Base-by-base conservation (phyloP, 2,113 vertebrate species). In the Caranx ignobilis region DNA sequence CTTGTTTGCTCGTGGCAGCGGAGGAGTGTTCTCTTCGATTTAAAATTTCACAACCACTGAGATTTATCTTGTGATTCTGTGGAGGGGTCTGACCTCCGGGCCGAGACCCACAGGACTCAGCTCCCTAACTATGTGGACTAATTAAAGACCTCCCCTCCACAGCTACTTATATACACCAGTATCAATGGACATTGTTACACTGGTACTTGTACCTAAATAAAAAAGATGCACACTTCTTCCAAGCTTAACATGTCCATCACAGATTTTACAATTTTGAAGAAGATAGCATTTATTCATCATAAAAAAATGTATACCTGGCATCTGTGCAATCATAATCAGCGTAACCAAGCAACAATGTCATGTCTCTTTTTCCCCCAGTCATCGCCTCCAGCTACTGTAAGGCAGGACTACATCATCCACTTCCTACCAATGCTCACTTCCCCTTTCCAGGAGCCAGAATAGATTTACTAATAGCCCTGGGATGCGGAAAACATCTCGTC, bases 401-500 rank as follows among this genome's bases (percentile, higher is more conserved):
- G 2, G 45, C 52, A 37, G 47, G 32, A 56, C 74, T 61, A 71
- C 71, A 81, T 88, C 82, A 83, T 85, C 79, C 77, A 72, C 83
- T 77, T 90, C 84, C 76, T 78, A 85, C 73, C 81, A 86, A 86
- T 67, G 67, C 60, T 84, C 74, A 74, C 82, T 87, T 90, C 87
- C 90, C 52, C 57, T 88, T 88, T 90, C 79, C 90, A 90, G 79
- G 56, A 87, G 87, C 63, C 81, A 70, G 88, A 87, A 87, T 84
- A 87, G 77, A 66, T 77, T 84, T 84, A 71, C 87, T 87, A 89
- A 88, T 79, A 90, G 83, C 83, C 70, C 55, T 65, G 80, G 78
- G 90, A 89, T 77, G 75, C 85, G 81, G 88, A 90, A 93, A 93
- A 86, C 81, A 84, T 84, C 71, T 71, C 4, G 55, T 85, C 34